Conservation (phyloP, 2,888 invertebrate species). For the Drosophila mercatorum region DNA sequence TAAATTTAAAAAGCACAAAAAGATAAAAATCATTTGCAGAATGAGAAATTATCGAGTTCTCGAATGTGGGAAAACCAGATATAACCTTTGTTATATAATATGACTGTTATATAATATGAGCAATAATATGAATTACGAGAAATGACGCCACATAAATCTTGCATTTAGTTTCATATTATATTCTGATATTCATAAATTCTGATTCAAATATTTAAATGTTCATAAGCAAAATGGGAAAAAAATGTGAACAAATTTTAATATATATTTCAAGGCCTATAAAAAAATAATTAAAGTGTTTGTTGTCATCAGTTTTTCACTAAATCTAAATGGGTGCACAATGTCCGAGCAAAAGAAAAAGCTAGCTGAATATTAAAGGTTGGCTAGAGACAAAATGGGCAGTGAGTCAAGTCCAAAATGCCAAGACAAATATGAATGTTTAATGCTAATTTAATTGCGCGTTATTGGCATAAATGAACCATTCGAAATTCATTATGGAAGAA, state of each 20-base stretch:
- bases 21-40: no score
- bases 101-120: no score
- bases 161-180: not conserved
- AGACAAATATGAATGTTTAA: slow-evolving; percentile 63
- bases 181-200: not conserved
- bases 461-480: slow-evolving; percentile 81
- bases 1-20: no score
- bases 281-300: not conserved
- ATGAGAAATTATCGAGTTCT: no score
- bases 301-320: slow-evolving; percentile 17
- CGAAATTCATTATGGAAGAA: slow-evolving; percentile 71
- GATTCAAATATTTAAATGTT: no score
- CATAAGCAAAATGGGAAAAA: not conserved
- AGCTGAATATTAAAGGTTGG: slow-evolving; percentile 56
- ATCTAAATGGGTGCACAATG: slow-evolving; percentile 3
- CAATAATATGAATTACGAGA: not conserved
- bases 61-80: no score
- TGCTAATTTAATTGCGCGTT: slow-evolving; percentile 83
- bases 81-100: no score
- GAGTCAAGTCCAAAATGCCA: slow-evolving; percentile 27
- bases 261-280: not conserved
- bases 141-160: not conserved
- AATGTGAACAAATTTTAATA: not conserved
- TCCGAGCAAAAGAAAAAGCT: not conserved
- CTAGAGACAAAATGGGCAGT: slow-evolving; percentile 29